Base-by-base conservation (phyloP, 53 echinoderm and acorn worm species). In the Actinopyga echinites region DNA sequence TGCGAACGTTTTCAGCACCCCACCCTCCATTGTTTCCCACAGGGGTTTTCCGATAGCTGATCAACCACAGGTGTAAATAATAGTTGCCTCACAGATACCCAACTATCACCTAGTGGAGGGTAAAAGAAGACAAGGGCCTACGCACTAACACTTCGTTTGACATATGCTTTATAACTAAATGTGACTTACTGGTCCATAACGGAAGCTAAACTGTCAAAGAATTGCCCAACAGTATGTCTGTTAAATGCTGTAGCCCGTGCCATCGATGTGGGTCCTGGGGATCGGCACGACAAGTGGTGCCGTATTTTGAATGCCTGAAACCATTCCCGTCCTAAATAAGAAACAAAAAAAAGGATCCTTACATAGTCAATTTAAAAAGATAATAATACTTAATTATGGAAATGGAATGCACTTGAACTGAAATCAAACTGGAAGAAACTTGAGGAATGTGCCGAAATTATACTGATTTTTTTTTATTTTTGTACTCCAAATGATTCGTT, bases 211-310 rank as follows among this genome's bases (percentile, higher is more conserved):
- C 61, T 82, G 42, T 82, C 62, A 28, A 82, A 82, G 25, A 61
- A 82, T 62, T 63, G 62, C 38, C 82, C 82, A 36, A 82, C 82
- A 59, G 82, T 63, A 44, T 61, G 63, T 38, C 62, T 63, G 42
- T 82, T 82, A 64, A 82, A 82, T 23, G 64, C 82, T 19, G 82
- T 64, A 22, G 82, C 8, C 36, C 64, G 64, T 17, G 64, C 64
- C 29, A 63, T 82, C 25, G 64, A 82, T 21, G 82, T 64, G 36
- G 82, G 62, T 29, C 32, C 64, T 33, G 82, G 82, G 9, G 82
- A 26, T 30, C 65, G 65, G 30, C 65, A 64, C 5, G 65, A 64
- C 30, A 64, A 64, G 30, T 31, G 65, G 65, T 64, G 65, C 4
- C 65, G 28, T 6, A 8, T 15, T 29, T 29, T 64, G 30, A 64